A percentile compares a stretch with the other conserved stretches of the same genome.
Conservation (phyloP, 2,888 invertebrate genomes). For the Platynereis dumerilii region DNA sequence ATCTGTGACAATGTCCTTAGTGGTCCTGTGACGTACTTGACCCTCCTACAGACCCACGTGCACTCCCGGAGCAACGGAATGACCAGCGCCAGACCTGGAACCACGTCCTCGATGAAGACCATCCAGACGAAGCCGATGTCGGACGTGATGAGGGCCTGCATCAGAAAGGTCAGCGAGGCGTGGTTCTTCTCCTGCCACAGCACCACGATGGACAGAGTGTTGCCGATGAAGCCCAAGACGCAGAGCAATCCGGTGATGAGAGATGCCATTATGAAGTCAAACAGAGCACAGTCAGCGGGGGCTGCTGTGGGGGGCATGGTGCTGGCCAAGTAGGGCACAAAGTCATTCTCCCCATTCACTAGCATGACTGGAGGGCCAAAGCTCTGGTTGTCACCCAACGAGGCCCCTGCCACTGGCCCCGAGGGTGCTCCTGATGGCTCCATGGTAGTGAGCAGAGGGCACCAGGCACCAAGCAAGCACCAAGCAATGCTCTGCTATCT, state of each 20-base stretch:
- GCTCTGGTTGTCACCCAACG: no score
- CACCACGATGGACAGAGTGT: conserved; percentile 25
- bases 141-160: conserved; percentile 26
- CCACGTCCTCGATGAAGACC: conserved; percentile 31
- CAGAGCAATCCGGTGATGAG: conserved; percentile 29
- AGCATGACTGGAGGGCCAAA: no score
- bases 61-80: conserved; percentile 24
- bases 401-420: no score
- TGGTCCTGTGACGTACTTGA: conserved; percentile 29
- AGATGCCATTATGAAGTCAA: conserved; percentile 25
- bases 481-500: no score
- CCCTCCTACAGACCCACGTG: conserved; percentile 19
- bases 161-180: conserved; percentile 26
- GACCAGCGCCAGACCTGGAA: conserved; percentile 30
- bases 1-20: conserved; percentile 28
- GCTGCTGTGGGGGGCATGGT: background rate
- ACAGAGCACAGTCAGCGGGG: conserved; percentile 25
- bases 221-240: conserved; percentile 28
- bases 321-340: no score
- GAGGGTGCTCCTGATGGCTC: no score
- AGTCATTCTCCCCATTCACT: no score
- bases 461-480: no score
- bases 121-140: conserved; percentile 33
- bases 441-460: no score
- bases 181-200: conserved; percentile 27